Conservation (phyloP, 37 sponge, comb jelly and placozoan species). For the Sycon ciliatum region DNA sequence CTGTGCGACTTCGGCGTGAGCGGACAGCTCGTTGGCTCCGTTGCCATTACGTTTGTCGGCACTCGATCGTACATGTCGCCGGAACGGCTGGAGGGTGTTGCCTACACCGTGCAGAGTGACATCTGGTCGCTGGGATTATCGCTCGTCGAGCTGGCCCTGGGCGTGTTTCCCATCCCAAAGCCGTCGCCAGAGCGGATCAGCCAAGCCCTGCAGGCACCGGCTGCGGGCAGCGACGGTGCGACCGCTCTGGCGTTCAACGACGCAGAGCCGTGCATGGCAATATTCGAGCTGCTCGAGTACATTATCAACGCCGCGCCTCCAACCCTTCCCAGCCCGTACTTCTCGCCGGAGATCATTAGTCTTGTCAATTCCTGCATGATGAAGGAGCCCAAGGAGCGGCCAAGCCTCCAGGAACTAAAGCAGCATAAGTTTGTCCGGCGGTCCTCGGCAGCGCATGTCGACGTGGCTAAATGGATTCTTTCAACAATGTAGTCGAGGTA, state of each 20-base stretch:
- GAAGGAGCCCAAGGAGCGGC: too few relatives aligned
- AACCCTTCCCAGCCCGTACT: too few relatives aligned
- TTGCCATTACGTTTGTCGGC: slow-evolving; percentile 88
- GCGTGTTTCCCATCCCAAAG: slow-evolving; percentile 82
- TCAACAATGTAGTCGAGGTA: too few relatives aligned
- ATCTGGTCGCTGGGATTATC: slow-evolving; percentile 86
- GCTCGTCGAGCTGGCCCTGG: slow-evolving; percentile 90
- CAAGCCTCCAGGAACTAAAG: too few relatives aligned
- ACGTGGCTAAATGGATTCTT: too few relatives aligned
- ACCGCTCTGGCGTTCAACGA: slow-evolving; percentile 17
- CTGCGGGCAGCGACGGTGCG: slow-evolving; percentile 24
- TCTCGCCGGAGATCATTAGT: too few relatives aligned
- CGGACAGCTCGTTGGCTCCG: slow-evolving; percentile 83
- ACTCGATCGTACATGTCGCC: slow-evolving; percentile 99
- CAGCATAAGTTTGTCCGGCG: too few relatives aligned
- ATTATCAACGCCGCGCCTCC: slow-evolving; percentile 37
- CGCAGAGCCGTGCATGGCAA: too few relatives aligned
- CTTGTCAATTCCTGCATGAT: too few relatives aligned
- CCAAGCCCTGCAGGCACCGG: slow-evolving; percentile 69
- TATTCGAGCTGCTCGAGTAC: slow-evolving; percentile 67
- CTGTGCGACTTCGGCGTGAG: slow-evolving; percentile 98
- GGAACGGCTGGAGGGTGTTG: slow-evolving; percentile 71
- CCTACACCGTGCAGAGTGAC: slow-evolving; percentile 82
- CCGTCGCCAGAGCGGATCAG: slow-evolving; percentile 50
- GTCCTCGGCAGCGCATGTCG: too few relatives aligned